Evolutionary conservation across 1,140 invertebrate genomes (phyloP).

Genomic region (Hestina assimilis): DNA sequence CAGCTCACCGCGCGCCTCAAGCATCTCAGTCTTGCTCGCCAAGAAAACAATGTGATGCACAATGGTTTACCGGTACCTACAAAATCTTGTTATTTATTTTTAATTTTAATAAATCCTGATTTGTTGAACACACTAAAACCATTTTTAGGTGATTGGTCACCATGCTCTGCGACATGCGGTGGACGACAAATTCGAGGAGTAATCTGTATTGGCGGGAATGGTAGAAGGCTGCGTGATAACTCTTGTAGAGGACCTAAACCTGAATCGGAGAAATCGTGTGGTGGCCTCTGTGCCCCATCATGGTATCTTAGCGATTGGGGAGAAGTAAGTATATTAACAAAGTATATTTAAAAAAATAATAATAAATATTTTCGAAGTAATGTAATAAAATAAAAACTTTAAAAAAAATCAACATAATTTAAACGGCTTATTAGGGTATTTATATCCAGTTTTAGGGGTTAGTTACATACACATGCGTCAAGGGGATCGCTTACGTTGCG

Average conservation of each 20-base stretch:
- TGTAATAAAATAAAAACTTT: too few species aligned
- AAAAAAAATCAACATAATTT: too few species aligned
- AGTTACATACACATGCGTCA: too few species aligned
- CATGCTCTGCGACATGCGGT: conserved; percentile 82
- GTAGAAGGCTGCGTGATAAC: conserved; percentile 58
- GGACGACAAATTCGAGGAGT: conserved; percentile 79
- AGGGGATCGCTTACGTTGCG: too few species aligned
- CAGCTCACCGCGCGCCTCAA: conserved; percentile 71
- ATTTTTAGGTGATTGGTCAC: conserved; percentile 79
- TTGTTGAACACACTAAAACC: background rate
- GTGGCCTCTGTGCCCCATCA: conserved; percentile 67
- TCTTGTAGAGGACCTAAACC: conserved; percentile 53
- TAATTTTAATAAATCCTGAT: background rate
- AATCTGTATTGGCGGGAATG: conserved; percentile 78
- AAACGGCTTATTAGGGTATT: too few species aligned
- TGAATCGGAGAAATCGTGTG: conserved; percentile 59
- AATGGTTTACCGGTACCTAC: conserved; percentile 80
- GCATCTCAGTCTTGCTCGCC: conserved; percentile 78
- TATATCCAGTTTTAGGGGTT: too few species aligned
- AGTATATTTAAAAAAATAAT: too few species aligned
- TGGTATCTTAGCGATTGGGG: conserved; percentile 83
- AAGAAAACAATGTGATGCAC: conserved; percentile 77
- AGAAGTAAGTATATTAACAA: conserved; percentile 63
- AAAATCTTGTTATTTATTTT: background rate
- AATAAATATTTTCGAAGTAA: too few species aligned